Conservation (phyloP, 2,797 vertebrate species). For the Myotis pilosus region DNA sequence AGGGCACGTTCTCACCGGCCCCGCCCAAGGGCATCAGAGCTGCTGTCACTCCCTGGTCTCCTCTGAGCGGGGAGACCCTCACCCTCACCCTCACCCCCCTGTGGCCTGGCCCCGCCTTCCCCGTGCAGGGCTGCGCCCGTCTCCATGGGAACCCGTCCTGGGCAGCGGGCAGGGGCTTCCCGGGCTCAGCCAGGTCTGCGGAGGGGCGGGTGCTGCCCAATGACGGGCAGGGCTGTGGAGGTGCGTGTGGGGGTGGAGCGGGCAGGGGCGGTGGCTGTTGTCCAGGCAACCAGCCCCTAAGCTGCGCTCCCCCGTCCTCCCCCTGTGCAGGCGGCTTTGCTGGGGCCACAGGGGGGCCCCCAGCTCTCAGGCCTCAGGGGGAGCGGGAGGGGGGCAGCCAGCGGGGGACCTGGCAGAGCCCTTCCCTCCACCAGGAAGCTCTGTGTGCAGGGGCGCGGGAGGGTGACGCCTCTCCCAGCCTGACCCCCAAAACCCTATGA, state of each 20-base stretch:
- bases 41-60: too few relatives aligned
- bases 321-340: background rate
- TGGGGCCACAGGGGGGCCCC: background rate
- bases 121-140: background rate
- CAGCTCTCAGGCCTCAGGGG: background rate
- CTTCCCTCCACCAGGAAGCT: background rate
- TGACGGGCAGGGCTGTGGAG: background rate
- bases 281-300: accelerated
- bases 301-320: background rate
- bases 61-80: too few relatives aligned
- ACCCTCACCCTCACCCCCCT: background rate
- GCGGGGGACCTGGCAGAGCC: background rate
- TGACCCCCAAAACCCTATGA: too few relatives aligned
- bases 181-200: background rate
- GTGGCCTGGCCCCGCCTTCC: background rate
- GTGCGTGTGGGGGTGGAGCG: background rate
- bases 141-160: background rate
- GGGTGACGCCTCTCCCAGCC: background rate
- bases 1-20: background rate
- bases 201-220: background rate
- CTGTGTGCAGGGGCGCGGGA: background rate
- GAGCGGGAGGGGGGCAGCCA: background rate
- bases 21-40: background rate
- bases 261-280: background rate
- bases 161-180: background rate